Conservation (phyloP, 2,888 invertebrate genomes). For the Isotomurus palustris region DNA sequence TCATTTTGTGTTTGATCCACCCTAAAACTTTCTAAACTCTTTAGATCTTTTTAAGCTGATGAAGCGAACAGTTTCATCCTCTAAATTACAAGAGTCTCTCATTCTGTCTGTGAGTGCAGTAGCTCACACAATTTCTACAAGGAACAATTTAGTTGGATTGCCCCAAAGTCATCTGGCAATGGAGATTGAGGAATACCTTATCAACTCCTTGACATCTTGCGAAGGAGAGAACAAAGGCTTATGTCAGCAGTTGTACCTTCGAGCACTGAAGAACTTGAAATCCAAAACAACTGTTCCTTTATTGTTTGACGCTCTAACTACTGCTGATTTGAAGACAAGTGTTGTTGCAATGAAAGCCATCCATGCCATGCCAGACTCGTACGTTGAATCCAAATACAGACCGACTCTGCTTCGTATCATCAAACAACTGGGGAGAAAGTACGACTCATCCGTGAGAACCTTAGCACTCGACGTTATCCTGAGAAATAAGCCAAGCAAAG, state of each 20-base stretch:
- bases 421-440: slow-evolving; percentile 52
- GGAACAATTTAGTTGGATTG: neutral
- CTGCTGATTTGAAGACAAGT: slow-evolving; percentile 56
- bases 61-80: slow-evolving; percentile 53
- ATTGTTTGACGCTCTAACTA: slow-evolving; percentile 56
- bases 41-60: slow-evolving; percentile 53
- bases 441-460: slow-evolving; percentile 67
- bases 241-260: slow-evolving; percentile 60
- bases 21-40: neutral
- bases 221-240: slow-evolving; percentile 51
- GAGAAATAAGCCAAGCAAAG: slow-evolving; percentile 56
- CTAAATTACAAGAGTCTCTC: slow-evolving; percentile 63
- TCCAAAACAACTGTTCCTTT: slow-evolving; percentile 59
- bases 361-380: slow-evolving; percentile 52
- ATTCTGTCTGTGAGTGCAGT: slow-evolving; percentile 63
- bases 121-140: slow-evolving; percentile 50
- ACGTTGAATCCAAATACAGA: slow-evolving; percentile 33
- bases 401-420: slow-evolving; percentile 49
- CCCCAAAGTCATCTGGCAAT: slow-evolving; percentile 17
- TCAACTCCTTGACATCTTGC: slow-evolving; percentile 55
- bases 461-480: slow-evolving; percentile 67
- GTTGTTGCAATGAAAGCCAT: slow-evolving; percentile 67
- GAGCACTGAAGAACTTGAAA: slow-evolving; percentile 66
- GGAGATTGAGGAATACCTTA: slow-evolving; percentile 48
- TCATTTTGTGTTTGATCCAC: neutral